phyloP scores from a whole-genome alignment of 1,140 invertebrate genomes.

The Drosophila sp. region DNA sequence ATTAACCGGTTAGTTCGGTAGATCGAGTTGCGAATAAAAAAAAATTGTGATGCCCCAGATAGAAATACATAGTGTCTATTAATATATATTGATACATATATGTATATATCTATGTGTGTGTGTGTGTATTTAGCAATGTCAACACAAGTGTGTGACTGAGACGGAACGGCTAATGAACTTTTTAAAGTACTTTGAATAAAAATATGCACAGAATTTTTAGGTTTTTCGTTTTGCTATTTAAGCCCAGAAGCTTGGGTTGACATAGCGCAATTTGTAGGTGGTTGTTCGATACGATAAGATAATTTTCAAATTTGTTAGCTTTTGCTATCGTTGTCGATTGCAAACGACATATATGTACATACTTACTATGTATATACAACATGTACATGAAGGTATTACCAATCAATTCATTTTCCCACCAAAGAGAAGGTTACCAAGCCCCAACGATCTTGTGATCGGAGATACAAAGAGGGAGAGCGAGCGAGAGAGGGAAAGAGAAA shows the following conservation, averaged over 20 bases:
- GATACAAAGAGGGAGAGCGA: background rate
- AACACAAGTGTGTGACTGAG: background rate
- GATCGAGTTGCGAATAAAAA: conserved; percentile 3
- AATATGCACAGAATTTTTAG: background rate
- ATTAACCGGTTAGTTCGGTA: conserved; percentile 3
- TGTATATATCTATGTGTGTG: background rate
- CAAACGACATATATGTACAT: background rate
- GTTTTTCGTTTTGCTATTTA: conserved; percentile 8
- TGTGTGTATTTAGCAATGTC: background rate
- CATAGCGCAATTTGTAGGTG: conserved; percentile 8
- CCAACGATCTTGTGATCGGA: background rate
- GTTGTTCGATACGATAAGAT: conserved; percentile 11
- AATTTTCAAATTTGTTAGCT: conserved; percentile 11
- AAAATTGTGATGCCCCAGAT: background rate
- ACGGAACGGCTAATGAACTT: background rate
- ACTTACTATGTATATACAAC: no score
- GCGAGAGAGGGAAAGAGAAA: no score
- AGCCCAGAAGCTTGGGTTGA: conserved; percentile 11
- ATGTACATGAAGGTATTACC: background rate
- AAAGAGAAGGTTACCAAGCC: background rate
- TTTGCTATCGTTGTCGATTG: conserved; percentile 3
- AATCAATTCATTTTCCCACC: background rate
- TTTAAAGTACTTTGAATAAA: background rate
- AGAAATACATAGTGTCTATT: background rate
- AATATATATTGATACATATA: background rate